Base-by-base conservation (phyloP, 1,140 invertebrate genomes). In the Ganaspis sp. region DNA sequence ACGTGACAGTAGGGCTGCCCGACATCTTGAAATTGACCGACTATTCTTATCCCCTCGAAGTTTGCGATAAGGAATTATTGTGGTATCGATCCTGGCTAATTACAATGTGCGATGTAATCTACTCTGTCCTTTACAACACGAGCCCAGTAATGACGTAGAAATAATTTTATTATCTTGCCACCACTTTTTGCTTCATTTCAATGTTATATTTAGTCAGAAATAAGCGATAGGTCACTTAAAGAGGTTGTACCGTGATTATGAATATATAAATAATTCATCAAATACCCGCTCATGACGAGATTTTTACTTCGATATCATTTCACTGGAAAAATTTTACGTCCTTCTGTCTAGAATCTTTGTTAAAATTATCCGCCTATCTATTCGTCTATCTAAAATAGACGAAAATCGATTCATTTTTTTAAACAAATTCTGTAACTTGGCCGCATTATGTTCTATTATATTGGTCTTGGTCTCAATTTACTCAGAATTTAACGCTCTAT, bases 11-110 rank as follows among this genome's bases (percentile, higher is more conserved):
- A 71, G 77, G 72, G 73, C 58, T 71, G 77, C 26, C 69, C 77
- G 70, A 72, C 76, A 73, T 76, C 74, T 72, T 74, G 74, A 72
- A 80, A 75, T 76, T 58, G 11, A 70, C 74, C 40, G 38, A 12
- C 58, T 64, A 29, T 64, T n/a, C 58, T 29, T 29, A 21, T 4
- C 26, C 23, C 23, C 73, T 58, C 76, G 70, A 42, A 81, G 58
- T 69, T 70, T 75, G 76, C 72, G 80, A 84, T 80, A 84, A 81
- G 77, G n/a, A 72, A 76, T 78, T 80, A 83, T 81, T 79, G 80
- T 69, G 72, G 45, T 70, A 72, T 85, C 81, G 78, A 84, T 84
- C 73, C 78, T 69, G 38, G 54, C 79, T 11, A 34, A n/a, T 64
- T 26, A 64, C 11, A n/a, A 19, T 58, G 34, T 64, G 34, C 53